These are phyloP conservation scores for Ceratotherium simum DNA, from an alignment of 2,113 vertebrate genomes.

Conservation along the genomic window DNA sequence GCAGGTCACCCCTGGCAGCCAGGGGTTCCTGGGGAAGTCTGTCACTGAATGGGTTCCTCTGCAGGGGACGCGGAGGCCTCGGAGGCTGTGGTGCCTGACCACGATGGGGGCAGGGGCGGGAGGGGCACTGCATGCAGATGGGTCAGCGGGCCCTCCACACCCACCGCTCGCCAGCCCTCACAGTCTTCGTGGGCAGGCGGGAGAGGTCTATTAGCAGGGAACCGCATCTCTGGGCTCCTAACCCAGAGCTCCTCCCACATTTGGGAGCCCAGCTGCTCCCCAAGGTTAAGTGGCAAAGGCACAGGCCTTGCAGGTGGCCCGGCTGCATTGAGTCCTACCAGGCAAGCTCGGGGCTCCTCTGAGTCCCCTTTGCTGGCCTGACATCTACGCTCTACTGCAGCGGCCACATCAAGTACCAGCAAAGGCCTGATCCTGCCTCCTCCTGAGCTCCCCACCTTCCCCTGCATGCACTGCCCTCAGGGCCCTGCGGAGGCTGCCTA, in stretches of 20 bases:
- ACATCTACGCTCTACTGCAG: neutral
- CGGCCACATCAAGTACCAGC: neutral
- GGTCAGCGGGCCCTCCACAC: neutral
- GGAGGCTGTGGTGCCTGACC: neutral
- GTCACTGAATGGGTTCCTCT: neutral
- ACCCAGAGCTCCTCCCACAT: neutral
- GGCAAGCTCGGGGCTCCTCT: neutral
- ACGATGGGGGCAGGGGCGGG: neutral
- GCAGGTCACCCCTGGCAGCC: neutral
- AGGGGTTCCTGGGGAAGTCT: neutral
- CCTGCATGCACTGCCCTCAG: neutral
- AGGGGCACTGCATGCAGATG: no score
- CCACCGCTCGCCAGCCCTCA: neutral
- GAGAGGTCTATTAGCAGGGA: neutral
- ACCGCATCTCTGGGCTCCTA: neutral
- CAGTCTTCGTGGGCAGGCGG: neutral
- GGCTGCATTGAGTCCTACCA: neutral
- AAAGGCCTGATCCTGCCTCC: neutral
- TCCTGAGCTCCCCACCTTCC: no score
- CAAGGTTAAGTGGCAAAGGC: neutral
- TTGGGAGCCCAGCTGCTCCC: neutral
- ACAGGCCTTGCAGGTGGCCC: rapidly evolving
- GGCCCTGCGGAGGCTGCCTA: neutral
- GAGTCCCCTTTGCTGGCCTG: neutral
- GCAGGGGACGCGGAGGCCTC: neutral